Evolutionary conservation across 2,888 invertebrate genomes (phyloP), one percentile per base, ranked within the genome.

Genomic region (Vanessa cardui): DNA sequence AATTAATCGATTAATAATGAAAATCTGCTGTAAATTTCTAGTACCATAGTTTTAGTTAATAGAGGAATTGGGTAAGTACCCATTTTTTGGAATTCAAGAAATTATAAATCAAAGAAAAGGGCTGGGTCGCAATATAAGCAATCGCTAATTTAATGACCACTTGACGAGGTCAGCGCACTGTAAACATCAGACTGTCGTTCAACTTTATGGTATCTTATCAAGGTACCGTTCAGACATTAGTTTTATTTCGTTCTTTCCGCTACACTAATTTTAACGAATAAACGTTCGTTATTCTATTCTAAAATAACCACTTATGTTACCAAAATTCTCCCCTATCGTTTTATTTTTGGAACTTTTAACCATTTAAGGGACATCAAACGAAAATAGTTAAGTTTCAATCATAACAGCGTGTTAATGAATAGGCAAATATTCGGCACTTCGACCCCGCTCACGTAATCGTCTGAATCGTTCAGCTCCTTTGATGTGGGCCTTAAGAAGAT

Each of bases 191-290:
- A 78, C 76, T 78, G 84, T 81, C 63, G 46, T 59, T 67, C 78
- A 76, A 78, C 77, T 89, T 89, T 86, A 86, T 86, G 82, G 83
- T 85, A 83, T 86, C 84, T 84, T 85, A 86, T 85, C 84, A 85
- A 85, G 82, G 81, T 86, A 85, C 84, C 84, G 84, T 87, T 85
- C 78, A 77, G 67, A 83, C 80, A 78, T 80, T 76, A 81, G 58
- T 83, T 86, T 85, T 84, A 85, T 79, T 79, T 79, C 78, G 80
- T 78, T 73, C 72, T 80, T 82, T 81, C 79, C 80, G 76, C 72
- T 80, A 72, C 66, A 69, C 74, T 72, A 63, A 69, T 69, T 64
- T 70, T 62, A 54, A 52, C 21, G 46, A 60, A 61, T 46, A 70
- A 67, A 70, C 26, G 44, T 62, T 58, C 58, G 50, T 26, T n/a